phyloP scores from a whole-genome alignment of 2,888 invertebrate species.

The Automeris io region DNA sequence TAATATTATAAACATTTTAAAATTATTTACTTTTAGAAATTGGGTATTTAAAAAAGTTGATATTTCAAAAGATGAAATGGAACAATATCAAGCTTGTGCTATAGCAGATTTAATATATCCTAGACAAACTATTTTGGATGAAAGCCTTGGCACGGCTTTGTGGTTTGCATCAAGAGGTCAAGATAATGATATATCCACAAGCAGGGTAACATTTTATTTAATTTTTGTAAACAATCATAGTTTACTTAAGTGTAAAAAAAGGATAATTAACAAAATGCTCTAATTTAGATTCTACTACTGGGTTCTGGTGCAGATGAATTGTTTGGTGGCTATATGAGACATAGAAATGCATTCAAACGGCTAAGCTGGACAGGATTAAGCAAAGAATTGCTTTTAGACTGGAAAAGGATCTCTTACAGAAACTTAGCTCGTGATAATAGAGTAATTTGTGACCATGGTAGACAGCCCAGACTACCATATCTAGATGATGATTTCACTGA shows the following conservation, averaged over 20 bases:
- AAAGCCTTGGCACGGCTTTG: conserved; percentile 95
- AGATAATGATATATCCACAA: conserved; percentile 75
- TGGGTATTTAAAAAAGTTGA: conserved; percentile 93
- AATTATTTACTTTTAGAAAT: conserved; percentile 73
- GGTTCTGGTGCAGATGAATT: conserved; percentile 99
- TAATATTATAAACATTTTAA: too few relatives aligned
- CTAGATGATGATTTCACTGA: conserved; percentile 83
- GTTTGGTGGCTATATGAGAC: conserved; percentile 95
- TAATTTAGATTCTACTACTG: conserved; percentile 82
- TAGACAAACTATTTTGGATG: conserved; percentile 92
- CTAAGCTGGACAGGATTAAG: conserved; percentile 73
- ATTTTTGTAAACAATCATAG: not conserved
- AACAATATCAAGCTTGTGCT: conserved; percentile 65
- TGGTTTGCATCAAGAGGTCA: conserved; percentile 95
- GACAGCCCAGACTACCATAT: conserved; percentile 88
- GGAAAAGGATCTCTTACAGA: conserved; percentile 89
- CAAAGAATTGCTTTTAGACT: conserved; percentile 84
- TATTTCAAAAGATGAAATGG: conserved; percentile 81
- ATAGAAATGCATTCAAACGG: conserved; percentile 83
- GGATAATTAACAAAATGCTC: not conserved
- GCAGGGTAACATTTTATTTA: conserved; percentile 73
- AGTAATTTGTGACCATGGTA: conserved; percentile 92
- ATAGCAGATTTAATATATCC: conserved; percentile 91
- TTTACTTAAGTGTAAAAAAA: too few relatives aligned
- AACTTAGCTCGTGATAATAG: conserved; percentile 97